Percentiles rank a stretch among this genome's conserved stretches.
These are phyloP conservation scores for Ceratina australensis DNA, from an alignment of 1,140 invertebrate species.

Conservation along the genomic window DNA sequence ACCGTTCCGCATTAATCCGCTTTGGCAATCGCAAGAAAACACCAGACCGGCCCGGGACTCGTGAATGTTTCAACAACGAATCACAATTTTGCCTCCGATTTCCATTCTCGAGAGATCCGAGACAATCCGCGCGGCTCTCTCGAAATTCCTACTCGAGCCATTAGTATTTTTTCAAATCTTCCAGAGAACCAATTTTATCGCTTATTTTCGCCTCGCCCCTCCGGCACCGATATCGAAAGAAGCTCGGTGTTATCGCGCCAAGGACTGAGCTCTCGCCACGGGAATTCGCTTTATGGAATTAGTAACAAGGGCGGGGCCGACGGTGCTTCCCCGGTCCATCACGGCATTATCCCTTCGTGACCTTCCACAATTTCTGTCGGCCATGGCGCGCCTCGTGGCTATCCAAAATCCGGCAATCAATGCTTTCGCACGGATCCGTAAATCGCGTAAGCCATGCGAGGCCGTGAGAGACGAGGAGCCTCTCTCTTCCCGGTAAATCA, in stretches of 20 bases:
- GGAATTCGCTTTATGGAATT: conserved; percentile 52
- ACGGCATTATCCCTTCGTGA: conserved; percentile 54
- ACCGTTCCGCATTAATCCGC: background rate
- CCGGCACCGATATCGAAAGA: conserved; percentile 14
- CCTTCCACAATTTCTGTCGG: conserved; percentile 54
- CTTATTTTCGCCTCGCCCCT: background rate
- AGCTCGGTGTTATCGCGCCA: background rate
- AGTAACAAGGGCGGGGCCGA: conserved; percentile 4
- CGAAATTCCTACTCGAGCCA: background rate
- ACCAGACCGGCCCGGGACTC: background rate
- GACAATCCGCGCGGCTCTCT: background rate
- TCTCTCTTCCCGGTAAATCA: conserved; percentile 50
- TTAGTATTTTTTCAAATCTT: no score
- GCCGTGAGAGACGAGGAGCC: background rate
- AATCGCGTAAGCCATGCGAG: conserved; percentile 41
- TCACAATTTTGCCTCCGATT: conserved; percentile 9
- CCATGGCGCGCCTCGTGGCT: background rate
- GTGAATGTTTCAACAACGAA: conserved; percentile 12
- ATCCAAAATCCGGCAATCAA: conserved; percentile 57
- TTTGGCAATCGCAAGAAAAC: background rate
- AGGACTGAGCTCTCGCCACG: conserved; percentile 44
- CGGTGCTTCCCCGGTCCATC: conserved; percentile 21
- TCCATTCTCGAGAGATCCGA: conserved; percentile 14
- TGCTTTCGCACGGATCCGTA: conserved; percentile 48
- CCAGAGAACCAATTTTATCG: background rate